Evolutionary conservation across 2,888 invertebrate genomes (phyloP).

Genomic region (Allacma fusca): DNA sequence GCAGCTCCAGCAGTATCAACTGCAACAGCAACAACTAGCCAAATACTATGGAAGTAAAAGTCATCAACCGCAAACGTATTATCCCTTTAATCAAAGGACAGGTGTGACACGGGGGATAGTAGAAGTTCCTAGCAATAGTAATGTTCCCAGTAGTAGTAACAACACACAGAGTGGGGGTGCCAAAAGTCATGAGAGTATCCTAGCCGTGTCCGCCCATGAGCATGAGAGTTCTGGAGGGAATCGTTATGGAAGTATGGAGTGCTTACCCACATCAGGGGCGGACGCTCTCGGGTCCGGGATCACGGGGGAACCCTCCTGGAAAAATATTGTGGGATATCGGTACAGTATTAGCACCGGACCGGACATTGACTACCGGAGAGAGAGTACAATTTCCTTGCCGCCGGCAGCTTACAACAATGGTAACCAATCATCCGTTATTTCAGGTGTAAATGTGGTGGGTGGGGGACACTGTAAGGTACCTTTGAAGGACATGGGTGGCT

Average conservation of each 20-base stretch:
- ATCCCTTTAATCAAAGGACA: constrained; percentile 62
- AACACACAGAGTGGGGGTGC: constrained; percentile 55
- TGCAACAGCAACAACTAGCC: constrained; percentile 59
- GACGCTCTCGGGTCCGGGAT: constrained; percentile 23
- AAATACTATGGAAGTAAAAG: constrained; percentile 41
- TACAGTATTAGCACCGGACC: constrained; percentile 64
- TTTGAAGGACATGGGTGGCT: constrained; percentile 13
- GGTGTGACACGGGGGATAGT: constrained; percentile 40
- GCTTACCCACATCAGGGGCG: constrained; percentile 45
- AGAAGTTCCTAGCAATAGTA: constrained; percentile 51
- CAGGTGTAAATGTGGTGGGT: not conserved
- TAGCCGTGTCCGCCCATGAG: constrained; percentile 40
- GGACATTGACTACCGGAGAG: constrained; percentile 75
- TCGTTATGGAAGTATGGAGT: constrained; percentile 61
- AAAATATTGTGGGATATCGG: constrained; percentile 58
- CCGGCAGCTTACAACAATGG: constrained; percentile 44
- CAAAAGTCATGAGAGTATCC: constrained; percentile 61
- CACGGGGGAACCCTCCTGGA: constrained; percentile 45
- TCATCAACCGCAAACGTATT: constrained; percentile 58
- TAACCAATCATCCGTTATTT: not conserved
- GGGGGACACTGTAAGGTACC: constrained; percentile 5
- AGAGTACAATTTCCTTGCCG: constrained; percentile 73
- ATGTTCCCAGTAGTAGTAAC: constrained; percentile 46
- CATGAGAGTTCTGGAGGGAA: constrained; percentile 30
- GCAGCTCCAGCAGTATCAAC: constrained; percentile 64